These are phyloP conservation scores for Sarcophaga peregrina DNA, from an alignment of 1,140 invertebrate species.

Conservation along the genomic window DNA sequence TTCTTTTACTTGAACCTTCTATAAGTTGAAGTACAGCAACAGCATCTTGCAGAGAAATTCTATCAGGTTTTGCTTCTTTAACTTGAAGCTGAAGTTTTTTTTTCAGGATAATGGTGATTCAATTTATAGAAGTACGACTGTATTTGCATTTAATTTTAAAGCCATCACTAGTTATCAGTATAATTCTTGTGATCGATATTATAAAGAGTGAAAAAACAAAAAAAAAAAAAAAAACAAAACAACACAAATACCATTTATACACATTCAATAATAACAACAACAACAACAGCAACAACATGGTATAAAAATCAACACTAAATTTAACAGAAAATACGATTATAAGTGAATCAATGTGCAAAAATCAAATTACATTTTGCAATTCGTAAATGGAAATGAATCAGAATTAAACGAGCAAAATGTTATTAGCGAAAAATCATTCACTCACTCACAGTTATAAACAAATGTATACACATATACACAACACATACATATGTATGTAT, in stretches of 20 bases:
- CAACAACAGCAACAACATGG: not conserved
- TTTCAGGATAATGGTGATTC: too few species aligned
- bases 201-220: not conserved
- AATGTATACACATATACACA: not conserved
- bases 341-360: slow-evolving; percentile 40
- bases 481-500: not conserved
- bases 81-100: too few species aligned
- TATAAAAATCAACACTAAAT: slow-evolving; percentile 28
- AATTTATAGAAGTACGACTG: too few species aligned
- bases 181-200: not conserved
- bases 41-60: too few species aligned
- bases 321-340: slow-evolving; percentile 39
- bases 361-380: slow-evolving; percentile 41
- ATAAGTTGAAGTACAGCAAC: too few species aligned
- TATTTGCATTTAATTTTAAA: not conserved
- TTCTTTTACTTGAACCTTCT: too few species aligned
- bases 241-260: too few species aligned
- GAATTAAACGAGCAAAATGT: slow-evolving; percentile 39
- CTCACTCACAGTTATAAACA: not conserved
- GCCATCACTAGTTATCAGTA: slow-evolving; percentile 7
- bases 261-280: not conserved
- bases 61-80: too few species aligned
- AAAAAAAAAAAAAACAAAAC: too few species aligned
- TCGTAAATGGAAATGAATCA: slow-evolving; percentile 40
- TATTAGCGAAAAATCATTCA: slow-evolving; percentile 29